Evolutionary conservation across 2,888 invertebrate genomes (phyloP).

Genomic region (Aspidapion aeneum): DNA sequence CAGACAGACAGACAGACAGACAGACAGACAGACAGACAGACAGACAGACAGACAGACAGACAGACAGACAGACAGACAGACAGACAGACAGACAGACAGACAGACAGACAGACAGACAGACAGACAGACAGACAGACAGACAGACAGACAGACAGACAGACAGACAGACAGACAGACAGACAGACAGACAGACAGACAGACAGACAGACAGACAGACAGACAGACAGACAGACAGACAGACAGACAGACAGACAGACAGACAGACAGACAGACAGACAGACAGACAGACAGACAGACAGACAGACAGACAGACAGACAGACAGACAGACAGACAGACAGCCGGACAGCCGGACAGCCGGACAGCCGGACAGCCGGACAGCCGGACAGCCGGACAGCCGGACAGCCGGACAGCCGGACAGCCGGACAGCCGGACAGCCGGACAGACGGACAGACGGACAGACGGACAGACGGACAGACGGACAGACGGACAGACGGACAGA

Average conservation of each 20-base stretch:
- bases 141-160: slow-evolving; percentile 16
- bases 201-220: slow-evolving; percentile 10
- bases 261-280: slow-evolving; percentile 12
- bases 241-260: slow-evolving; percentile 15
- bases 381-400: slow-evolving; percentile 13
- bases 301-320: slow-evolving; percentile 16
- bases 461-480: too few species aligned
- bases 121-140: slow-evolving; percentile 15
- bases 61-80: too few species aligned
- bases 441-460: slow-evolving; percentile 11
- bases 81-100: too few species aligned
- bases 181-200: slow-evolving; percentile 16
- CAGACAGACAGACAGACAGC: too few species aligned
- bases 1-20: too few species aligned
- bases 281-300: slow-evolving; percentile 15
- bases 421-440: slow-evolving; percentile 13
- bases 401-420: slow-evolving; percentile 11
- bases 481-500: slow-evolving; percentile 15
- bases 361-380: slow-evolving; percentile 9
- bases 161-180: slow-evolving; percentile 15
- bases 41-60: too few species aligned
- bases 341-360: too few species aligned
- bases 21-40: too few species aligned
- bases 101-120: slow-evolving; percentile 15
- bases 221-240: slow-evolving; percentile 14